Evolutionary conservation across 1,140 invertebrate genomes (phyloP), one percentile per base, ranked within the genome.

Genomic region (Archegozetes longisetosus): DNA sequence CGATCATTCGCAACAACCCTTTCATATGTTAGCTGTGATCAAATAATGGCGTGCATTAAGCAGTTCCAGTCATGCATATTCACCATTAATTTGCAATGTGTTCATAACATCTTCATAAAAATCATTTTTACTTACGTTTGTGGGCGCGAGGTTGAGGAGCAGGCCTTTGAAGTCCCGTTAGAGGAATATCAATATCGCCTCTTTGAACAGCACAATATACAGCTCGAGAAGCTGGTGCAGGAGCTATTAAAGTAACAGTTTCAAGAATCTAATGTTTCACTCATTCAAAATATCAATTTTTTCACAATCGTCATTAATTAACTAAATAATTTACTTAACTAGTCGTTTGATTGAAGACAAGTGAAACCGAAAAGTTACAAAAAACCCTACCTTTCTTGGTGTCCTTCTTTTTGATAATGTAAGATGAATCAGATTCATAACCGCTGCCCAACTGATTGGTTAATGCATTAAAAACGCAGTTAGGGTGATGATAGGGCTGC

Each of bases 361-460:
- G 26, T 25, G 40, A 56, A 56, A 23, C 9, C 24, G 6, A 14
- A 49, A 26, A 55, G 9, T 13, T 14, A 12, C 52, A n/a, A 51
- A 27, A 55, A 20, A 3, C n/a, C 20, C 25, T 60, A 53, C 49
- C n/a, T 28, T n/a, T 40, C 25, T 53, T 58, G 20, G 40, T 40
- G 32, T 62, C 55, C 20, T 59, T 62, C 50, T 58, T 52, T 14
- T 32, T 52, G 22, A 62, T 52, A 29, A 62, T 62, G 24, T 62
- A 62, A 9, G 61, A 58, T 1, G 61, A 62, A 55, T 62, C 61
- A 24, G 61, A 62, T 47, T 62, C 61, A 55, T 62, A 62, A 12
- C 61, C 61, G 26, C 51, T 50, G 20, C 57, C 57, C 4, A 51
- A 3, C n/a, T 58, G 40, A 4, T 26, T 20, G 25, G 51, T 60